Base-by-base conservation (phyloP, 2,888 invertebrate species). In the Heteromyza rotundicornis region DNA sequence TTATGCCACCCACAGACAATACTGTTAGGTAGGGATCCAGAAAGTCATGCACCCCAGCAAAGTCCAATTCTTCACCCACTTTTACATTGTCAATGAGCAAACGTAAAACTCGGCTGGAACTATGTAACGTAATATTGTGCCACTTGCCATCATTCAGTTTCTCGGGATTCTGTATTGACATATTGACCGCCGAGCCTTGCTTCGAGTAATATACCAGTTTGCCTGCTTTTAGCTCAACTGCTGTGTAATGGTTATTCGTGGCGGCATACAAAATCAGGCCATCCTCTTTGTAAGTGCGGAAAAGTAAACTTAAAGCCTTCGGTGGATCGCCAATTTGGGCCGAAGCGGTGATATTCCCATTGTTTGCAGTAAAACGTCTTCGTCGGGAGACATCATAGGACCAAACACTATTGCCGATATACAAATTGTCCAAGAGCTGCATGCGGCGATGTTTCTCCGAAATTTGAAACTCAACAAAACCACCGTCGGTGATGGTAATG, bases 11-110 rank as follows among this genome's bases (percentile, higher is more conserved):
- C 44, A 97, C 82, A 2, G 91, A 89, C 59, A 97, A 82, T 2
- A 89, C 86, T 0, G 92, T 92, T 55, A 97, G 84, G 77, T 96
- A 95, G 0, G 96, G 94, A 82, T 96, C 96, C 35, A 96, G 86
- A 78, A 96, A 96, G 78, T 96, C 94, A 78, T 96, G 96, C 0
- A 95, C 91, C 2, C 93, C 92, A 14, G 90, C 91, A 0, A 92
- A 86, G 76, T 95, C 95, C 2, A 96, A 84, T 79, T 95, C 95
- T 76, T 95, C 95, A 0, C 94, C 95, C 1, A 91, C 87, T 66
- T 88, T 86, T 27, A 83, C 83, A 20, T 86, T 88, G 78, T 95
- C 93, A 2, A 96, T 84, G 44, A 91, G 82, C 19, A 95, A 79
- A 62, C 89, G 87, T 35, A 95, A 85, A 7, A 89, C 90, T 64